These are phyloP conservation scores for Ornithorhynchus anatinus DNA, from an alignment of 2,113 vertebrate species.

Conservation along the genomic window DNA sequence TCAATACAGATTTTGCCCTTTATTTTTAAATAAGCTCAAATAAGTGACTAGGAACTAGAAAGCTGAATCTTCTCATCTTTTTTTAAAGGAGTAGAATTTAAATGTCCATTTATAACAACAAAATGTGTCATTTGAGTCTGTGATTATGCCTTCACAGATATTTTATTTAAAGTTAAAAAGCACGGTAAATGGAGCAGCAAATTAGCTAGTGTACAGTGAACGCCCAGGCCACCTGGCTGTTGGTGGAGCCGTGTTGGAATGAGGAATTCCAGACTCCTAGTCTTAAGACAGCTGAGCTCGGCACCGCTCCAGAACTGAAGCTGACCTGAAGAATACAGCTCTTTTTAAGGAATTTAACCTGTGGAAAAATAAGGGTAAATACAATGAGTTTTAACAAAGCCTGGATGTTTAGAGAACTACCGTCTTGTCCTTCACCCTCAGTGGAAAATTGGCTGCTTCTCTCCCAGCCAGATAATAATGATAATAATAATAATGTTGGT, in stretches of 20 bases:
- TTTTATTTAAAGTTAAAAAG: background rate
- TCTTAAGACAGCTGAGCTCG: background rate
- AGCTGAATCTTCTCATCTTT: background rate
- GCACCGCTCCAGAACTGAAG: background rate
- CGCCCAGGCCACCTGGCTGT: background rate
- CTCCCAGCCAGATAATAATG: too few relatives aligned
- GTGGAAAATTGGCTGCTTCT: too few relatives aligned
- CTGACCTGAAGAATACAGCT: too few relatives aligned
- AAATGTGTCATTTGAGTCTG: background rate
- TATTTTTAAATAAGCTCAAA: slow-evolving; percentile 7
- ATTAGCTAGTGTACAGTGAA: background rate
- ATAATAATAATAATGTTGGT: too few relatives aligned
- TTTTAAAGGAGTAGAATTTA: background rate
- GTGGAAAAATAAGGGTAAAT: background rate
- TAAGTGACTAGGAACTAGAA: background rate
- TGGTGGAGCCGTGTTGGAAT: background rate
- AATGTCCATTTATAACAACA: background rate
- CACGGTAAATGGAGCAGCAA: background rate
- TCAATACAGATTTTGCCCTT: slow-evolving; percentile 20
- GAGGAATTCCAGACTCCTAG: background rate
- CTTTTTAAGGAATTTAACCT: background rate
- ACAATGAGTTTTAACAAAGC: too few relatives aligned
- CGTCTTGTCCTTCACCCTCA: too few relatives aligned
- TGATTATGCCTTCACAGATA: background rate
- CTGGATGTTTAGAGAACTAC: too few relatives aligned